A percentile compares a stretch with the other conserved stretches of the same genome.
Conservation (phyloP, 2,797 vertebrate genomes). For the Sebastes melanostomus region DNA sequence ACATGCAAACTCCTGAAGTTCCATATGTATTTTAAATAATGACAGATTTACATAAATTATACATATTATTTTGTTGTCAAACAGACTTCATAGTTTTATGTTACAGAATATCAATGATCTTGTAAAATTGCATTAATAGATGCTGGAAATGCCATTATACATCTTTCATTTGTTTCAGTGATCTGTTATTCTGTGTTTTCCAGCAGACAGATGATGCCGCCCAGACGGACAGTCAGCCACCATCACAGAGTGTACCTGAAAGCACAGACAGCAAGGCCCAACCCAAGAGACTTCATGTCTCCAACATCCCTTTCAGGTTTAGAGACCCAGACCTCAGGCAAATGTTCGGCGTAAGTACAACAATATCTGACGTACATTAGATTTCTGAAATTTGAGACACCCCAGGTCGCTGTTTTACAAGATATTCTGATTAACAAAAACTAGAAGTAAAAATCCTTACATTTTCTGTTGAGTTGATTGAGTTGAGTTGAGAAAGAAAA, state of each 20-base stretch:
- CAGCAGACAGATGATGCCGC: slow-evolving; percentile 96
- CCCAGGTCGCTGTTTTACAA: neutral
- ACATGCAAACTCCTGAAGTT: neutral
- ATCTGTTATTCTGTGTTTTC: slow-evolving; percentile 24
- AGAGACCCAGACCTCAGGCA: slow-evolving; percentile 97
- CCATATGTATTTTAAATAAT: neutral
- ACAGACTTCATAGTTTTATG: neutral
- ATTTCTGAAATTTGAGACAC: neutral
- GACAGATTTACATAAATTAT: neutral
- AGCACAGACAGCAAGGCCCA: slow-evolving; percentile 95
- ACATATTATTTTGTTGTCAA: neutral
- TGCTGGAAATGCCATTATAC: neutral
- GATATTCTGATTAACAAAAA: neutral
- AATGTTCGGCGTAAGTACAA: slow-evolving; percentile 95
- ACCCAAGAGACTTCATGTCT: slow-evolving; percentile 95
- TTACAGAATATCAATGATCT: neutral
- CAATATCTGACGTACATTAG: neutral
- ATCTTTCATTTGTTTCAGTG: neutral
- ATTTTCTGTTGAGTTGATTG: neutral
- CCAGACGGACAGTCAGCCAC: slow-evolving; percentile 88
- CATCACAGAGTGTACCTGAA: slow-evolving; percentile 89
- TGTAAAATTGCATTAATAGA: neutral
- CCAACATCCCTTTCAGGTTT: slow-evolving; percentile 98
- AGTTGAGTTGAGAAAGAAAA: neutral
- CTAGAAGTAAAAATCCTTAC: neutral